These are phyloP conservation scores for Bothrops jararaca DNA, from an alignment of 2,113 vertebrate genomes.

Conservation along the genomic window DNA sequence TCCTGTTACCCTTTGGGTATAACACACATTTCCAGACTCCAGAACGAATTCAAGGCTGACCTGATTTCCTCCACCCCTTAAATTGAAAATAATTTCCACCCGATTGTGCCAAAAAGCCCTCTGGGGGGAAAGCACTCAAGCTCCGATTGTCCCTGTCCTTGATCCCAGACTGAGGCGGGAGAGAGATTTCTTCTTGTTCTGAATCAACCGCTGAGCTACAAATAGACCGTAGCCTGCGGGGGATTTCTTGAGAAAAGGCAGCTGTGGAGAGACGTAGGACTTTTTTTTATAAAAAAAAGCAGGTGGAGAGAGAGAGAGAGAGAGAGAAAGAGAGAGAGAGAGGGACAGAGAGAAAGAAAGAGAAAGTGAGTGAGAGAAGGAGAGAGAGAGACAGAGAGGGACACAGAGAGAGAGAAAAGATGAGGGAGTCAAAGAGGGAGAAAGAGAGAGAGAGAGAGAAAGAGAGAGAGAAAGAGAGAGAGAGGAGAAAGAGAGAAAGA, in stretches of 20 bases:
- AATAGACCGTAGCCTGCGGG: accelerated
- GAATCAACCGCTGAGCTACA: accelerated
- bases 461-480: too few relatives aligned
- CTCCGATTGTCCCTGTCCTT: not conserved
- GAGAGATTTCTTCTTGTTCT: accelerated
- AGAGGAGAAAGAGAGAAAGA: too few relatives aligned
- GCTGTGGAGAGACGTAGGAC: not conserved
- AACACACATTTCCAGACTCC: not conserved
- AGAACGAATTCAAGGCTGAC: not conserved
- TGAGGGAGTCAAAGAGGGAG: too few relatives aligned
- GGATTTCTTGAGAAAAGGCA: accelerated
- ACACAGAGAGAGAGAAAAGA: accelerated
- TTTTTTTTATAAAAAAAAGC: not conserved
- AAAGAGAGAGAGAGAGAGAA: accelerated
- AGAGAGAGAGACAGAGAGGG: accelerated
- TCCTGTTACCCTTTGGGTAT: not conserved
- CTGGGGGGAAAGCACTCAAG: not conserved
- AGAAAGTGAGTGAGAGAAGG: accelerated
- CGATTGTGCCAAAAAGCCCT: not conserved
- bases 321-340: too few relatives aligned
- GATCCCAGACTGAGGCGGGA: not conserved
- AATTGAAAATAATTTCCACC: not conserved
- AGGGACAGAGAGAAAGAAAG: too few relatives aligned
- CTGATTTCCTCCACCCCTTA: not conserved
- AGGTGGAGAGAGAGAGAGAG: not conserved